These are phyloP conservation scores for Hoplostethus atlanticus DNA, from an alignment of 2,797 vertebrate species.

Conservation along the genomic window DNA sequence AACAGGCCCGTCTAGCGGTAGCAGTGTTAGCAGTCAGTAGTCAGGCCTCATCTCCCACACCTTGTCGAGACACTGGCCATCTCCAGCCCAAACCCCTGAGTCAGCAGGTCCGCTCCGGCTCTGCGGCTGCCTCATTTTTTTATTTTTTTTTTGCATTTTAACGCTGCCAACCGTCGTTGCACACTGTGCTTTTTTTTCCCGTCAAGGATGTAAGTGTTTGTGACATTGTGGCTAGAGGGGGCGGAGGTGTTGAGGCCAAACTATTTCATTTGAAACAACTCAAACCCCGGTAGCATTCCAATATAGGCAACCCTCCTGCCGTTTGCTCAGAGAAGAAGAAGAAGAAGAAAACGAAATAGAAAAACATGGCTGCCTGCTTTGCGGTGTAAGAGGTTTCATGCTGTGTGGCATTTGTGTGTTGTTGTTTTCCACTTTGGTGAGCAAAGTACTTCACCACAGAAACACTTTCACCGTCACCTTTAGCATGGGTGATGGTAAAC, in stretches of 20 bases:
- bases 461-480: constrained; percentile 24
- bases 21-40: constrained; percentile 19
- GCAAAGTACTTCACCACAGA: constrained; percentile 53
- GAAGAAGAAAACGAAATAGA: constrained; percentile 37
- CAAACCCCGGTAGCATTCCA: constrained; percentile 72
- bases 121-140: constrained; percentile 56
- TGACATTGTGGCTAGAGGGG: constrained; percentile 75
- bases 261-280: constrained; percentile 77
- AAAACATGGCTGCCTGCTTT: constrained; percentile 59
- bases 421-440: constrained; percentile 61
- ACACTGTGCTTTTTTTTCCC: constrained; percentile 47
- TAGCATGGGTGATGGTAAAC: constrained; percentile 9
- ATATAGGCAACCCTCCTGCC: constrained; percentile 56
- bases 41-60: background rate
- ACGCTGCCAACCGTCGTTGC: constrained; percentile 60
- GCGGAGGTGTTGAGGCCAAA: constrained; percentile 76
- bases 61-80: background rate
- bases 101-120: constrained; percentile 60
- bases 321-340: constrained; percentile 37
- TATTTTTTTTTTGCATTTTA: constrained; percentile 33
- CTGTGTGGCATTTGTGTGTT: constrained; percentile 74
- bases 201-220: constrained; percentile 77
- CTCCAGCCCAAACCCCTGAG: constrained; percentile 44
- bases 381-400: constrained; percentile 56
- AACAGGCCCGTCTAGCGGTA: constrained; percentile 1